Percentiles rank a stretch among this genome's conserved stretches.
These are phyloP conservation scores for Cyphomyrus plagiostoma DNA, from an alignment of 2,113 vertebrate genomes.

Conservation along the genomic window DNA sequence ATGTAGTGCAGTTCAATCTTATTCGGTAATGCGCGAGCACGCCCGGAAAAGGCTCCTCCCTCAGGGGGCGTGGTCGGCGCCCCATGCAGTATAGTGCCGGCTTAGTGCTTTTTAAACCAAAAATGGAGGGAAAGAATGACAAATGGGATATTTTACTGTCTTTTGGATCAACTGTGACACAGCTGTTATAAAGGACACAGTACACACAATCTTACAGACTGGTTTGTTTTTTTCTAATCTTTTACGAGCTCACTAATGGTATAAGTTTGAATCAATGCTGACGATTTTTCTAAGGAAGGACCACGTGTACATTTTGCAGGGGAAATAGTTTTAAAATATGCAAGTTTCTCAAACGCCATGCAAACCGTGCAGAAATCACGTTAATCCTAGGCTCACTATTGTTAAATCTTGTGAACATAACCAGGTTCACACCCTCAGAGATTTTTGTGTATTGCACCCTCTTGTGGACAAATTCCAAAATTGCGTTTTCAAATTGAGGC, in stretches of 20 bases:
- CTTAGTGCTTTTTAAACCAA: background rate
- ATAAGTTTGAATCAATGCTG: background rate
- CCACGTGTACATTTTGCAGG: background rate
- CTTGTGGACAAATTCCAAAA: constrained; percentile 7
- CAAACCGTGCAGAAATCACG: background rate
- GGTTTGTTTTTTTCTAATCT: background rate
- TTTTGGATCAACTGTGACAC: background rate
- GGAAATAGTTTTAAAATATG: background rate
- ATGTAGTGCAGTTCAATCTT: constrained; percentile 14
- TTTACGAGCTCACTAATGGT: background rate
- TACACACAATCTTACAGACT: background rate
- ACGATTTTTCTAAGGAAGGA: background rate
- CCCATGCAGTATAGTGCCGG: background rate
- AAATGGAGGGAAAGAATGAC: background rate
- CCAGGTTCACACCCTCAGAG: background rate
- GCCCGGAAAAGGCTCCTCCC: constrained; percentile 17
- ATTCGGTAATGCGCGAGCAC: constrained; percentile 16
- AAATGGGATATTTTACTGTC: background rate
- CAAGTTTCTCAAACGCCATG: background rate
- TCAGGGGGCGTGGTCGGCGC: background rate
- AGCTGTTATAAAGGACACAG: background rate
- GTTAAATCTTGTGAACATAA: background rate
- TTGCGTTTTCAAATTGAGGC: background rate
- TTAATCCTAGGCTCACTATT: background rate
- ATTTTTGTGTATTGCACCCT: constrained; percentile 16